Base-by-base conservation (phyloP, 2,113 vertebrate species). In the Ia io region DNA sequence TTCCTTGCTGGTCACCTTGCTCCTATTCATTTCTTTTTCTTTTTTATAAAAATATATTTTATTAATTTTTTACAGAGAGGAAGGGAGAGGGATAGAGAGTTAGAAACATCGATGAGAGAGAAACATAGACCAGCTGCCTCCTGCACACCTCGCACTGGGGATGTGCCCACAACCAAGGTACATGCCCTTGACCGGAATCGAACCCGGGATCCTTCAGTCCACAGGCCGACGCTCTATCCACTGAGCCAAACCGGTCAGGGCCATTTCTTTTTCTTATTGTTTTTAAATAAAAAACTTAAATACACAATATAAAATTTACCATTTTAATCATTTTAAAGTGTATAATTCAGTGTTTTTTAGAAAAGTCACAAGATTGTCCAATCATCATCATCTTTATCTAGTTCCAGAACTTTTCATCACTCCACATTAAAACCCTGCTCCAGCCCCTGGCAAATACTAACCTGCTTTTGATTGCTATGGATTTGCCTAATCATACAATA, bases 311-410 rank as follows among this genome's bases (percentile, higher is more conserved):
- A 67, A 91, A 61, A 76, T 49, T 74, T 40, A n/a, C 13, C 16
- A n/a, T 89, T 85, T 95, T 59, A 69, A 76, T 40, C 37, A 35
- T 61, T 92, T 90, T 65, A 73, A 95, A 83, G 61, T 23, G 3
- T 18, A 9, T 7, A 78, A 73, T 28, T 63, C 22, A 63, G 40
- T 69, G 47, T 25, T 40, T 78, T 79, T 90, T 40, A 25, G 53
- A 80, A 17, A 32, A 82, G 47, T 91, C 37, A 40, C 23, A 44
- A 40, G 16, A 32, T n/a, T 51, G 44, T 84, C 28, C 17, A 67
- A 37, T 3, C 3, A 10, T 3, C 3, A 10, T 77, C 53, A 63
- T 18, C 79, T 73, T 71, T 56, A 6, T 32, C 79, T 76, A 59
- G 42, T 93, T 78, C 28, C 32, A 82, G 51, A 90, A 71, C 47